A percentile compares a stretch with the other conserved stretches of the same genome.
These are phyloP conservation scores for Brachypterus glaber DNA, from an alignment of 2,888 invertebrate species.

Conservation along the genomic window DNA sequence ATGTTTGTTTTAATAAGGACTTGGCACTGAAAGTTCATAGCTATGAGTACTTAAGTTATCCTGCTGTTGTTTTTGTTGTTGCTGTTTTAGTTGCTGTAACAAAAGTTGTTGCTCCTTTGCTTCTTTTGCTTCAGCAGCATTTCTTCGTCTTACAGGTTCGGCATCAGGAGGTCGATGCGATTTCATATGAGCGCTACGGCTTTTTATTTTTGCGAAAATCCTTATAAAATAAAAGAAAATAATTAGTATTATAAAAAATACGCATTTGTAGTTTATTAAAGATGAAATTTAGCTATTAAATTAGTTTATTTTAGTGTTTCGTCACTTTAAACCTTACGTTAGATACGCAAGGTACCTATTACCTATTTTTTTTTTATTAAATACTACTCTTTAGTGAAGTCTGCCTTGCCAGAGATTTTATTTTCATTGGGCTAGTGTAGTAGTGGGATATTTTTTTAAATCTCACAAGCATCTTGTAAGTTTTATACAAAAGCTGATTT, in stretches of 20 bases:
- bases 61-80: constrained; percentile 21
- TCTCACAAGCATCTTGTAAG: too few relatives aligned
- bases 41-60: constrained; percentile 15
- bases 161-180: constrained; percentile 88
- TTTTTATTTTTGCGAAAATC: constrained; percentile 96
- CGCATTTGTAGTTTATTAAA: not conserved
- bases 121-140: constrained; percentile 8
- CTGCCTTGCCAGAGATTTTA: too few relatives aligned
- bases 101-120: constrained; percentile 16
- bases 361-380: too few relatives aligned
- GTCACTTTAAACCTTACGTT: too few relatives aligned
- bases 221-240: constrained; percentile 42
- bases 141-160: constrained; percentile 45
- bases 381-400: too few relatives aligned
- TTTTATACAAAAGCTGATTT: too few relatives aligned
- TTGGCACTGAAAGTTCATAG: constrained; percentile 38
- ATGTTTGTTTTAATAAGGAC: constrained; percentile 38
- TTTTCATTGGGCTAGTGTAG: too few relatives aligned
- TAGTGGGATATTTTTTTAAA: too few relatives aligned
- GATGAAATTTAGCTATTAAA: too few relatives aligned
- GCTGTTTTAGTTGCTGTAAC: constrained; percentile 15
- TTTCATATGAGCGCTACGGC: constrained; percentile 99
- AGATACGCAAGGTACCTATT: too few relatives aligned
- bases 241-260: not conserved
- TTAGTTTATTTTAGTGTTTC: too few relatives aligned